Base-by-base conservation (phyloP, 2,888 invertebrate genomes). In the Baronia brevicornis region DNA sequence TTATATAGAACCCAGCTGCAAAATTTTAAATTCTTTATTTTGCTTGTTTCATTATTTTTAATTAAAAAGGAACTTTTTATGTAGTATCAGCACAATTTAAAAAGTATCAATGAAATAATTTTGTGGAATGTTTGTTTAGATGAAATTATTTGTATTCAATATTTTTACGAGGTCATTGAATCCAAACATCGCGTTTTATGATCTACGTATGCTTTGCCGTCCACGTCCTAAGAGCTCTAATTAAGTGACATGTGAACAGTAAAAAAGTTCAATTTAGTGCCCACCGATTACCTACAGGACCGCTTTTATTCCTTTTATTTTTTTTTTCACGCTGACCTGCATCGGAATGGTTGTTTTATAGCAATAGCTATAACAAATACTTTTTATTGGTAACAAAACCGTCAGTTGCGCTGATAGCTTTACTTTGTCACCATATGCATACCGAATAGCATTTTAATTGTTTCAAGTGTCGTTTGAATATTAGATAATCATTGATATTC, bases 391-490 rank as follows among this genome's bases (percentile, higher is more conserved):
- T 65, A 63, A 69, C 72, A 68, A 65, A 68, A 61, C 58, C 52
- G 55, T 60, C 59, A 54, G 57, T 51, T 57, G 60, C 63, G 50
- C 68, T 66, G 68, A 66, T 66, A 68, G 60, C 30, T 25, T 20
- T 33, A 31, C 32, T 31, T 53, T 38, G 59, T 43, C 43, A 44
- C 52, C 39, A 38, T 39, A 43, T 52, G 78, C 72, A 78, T 79
- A 75, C 72, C 43, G 54, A 79, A 60, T 58, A 65, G 65, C 60
- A 61, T 77, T 78, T 79, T 80, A 80, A 80, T 79, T 78, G 73
- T 67, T 64, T 40, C 45, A 47, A 50, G 54, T 48, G 54, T 48
- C 52, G 50, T 50, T 47, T 48, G 69, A 72, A 72, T 71, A 66
- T 65, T 55, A 54, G 66, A 65, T 48, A 49, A 56, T 54, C 61